These are phyloP conservation scores for Drosophila putrida DNA, from an alignment of 2,888 invertebrate species.

Conservation along the genomic window DNA sequence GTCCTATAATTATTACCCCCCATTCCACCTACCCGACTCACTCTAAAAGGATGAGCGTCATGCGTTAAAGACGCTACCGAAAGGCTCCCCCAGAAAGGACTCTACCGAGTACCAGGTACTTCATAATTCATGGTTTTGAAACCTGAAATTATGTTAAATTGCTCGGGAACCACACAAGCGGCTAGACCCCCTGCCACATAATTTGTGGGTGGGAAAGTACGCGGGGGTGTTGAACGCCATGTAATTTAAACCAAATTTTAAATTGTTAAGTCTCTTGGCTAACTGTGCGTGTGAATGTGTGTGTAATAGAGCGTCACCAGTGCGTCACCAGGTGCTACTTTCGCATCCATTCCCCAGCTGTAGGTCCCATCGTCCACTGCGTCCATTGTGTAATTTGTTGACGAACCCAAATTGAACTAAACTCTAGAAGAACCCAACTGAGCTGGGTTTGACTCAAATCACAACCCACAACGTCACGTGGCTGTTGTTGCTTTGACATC, in stretches of 20 bases:
- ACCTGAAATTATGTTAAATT: slow-evolving; percentile 69
- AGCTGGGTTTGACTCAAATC: slow-evolving; percentile 25
- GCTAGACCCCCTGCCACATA: slow-evolving; percentile 16
- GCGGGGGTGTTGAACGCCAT: slow-evolving; percentile 67
- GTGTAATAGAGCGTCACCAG: slow-evolving; percentile 78
- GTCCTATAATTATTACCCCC: slow-evolving; percentile 50
- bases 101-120: slow-evolving; percentile 23
- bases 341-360: slow-evolving; percentile 30
- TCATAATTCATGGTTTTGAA: slow-evolving; percentile 70
- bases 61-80: slow-evolving; percentile 67
- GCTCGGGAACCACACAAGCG: slow-evolving; percentile 67
- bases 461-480: slow-evolving; percentile 42
- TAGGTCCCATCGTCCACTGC: slow-evolving; percentile 40
- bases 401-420: slow-evolving; percentile 4
- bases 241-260: slow-evolving; percentile 68
- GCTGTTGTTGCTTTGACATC: slow-evolving; percentile 48
- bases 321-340: slow-evolving; percentile 56
- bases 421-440: too few relatives aligned
- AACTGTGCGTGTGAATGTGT: slow-evolving; percentile 70
- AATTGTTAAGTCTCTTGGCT: slow-evolving; percentile 58
- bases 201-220: slow-evolving; percentile 1
- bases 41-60: slow-evolving; percentile 64
- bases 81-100: background rate
- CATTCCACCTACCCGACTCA: too few relatives aligned
- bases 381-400: slow-evolving; percentile 48